Evolutionary conservation across 2,888 invertebrate species (phyloP).

Genomic region (Malacosoma neustria): DNA sequence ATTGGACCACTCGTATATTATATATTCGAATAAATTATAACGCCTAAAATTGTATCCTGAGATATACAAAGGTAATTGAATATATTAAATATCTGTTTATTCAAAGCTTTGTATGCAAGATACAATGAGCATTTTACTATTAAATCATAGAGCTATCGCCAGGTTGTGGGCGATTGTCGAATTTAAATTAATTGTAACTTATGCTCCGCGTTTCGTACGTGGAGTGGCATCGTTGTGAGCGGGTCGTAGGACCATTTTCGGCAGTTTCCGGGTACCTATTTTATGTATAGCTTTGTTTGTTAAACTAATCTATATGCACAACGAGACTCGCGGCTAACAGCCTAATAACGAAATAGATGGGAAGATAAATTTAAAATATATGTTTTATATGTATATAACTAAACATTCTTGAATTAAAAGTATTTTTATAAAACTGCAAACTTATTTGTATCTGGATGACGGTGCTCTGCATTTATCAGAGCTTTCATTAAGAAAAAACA

Average conservation of each 20-base stretch:
- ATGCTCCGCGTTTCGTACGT: constrained; percentile 46
- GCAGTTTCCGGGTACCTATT: constrained; percentile 49
- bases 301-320: constrained; percentile 41
- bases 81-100: constrained; percentile 14
- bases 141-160: constrained; percentile 46
- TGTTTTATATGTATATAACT: too few relatives aligned
- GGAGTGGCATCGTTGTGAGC: constrained; percentile 26
- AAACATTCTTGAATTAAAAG: too few relatives aligned
- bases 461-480: too few relatives aligned
- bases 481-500: too few relatives aligned
- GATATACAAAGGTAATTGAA: constrained; percentile 11
- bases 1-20: constrained; percentile 50
- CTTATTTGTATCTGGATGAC: too few relatives aligned
- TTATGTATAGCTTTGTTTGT: constrained; percentile 17
- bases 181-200: constrained; percentile 63
- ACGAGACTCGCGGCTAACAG: constrained; percentile 27
- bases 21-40: constrained; percentile 20
- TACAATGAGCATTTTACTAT: constrained; percentile 28
- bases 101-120: constrained; percentile 13
- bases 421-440: too few relatives aligned
- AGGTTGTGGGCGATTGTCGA: constrained; percentile 50
- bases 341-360: constrained; percentile 27
- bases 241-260: constrained; percentile 41
- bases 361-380: constrained; percentile 15
- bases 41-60: background rate